A percentile compares a stretch with the other conserved stretches of the same genome.
These are phyloP conservation scores for Pollimyrus isidori DNA, from an alignment of 2,113 vertebrate species.

Conservation along the genomic window DNA sequence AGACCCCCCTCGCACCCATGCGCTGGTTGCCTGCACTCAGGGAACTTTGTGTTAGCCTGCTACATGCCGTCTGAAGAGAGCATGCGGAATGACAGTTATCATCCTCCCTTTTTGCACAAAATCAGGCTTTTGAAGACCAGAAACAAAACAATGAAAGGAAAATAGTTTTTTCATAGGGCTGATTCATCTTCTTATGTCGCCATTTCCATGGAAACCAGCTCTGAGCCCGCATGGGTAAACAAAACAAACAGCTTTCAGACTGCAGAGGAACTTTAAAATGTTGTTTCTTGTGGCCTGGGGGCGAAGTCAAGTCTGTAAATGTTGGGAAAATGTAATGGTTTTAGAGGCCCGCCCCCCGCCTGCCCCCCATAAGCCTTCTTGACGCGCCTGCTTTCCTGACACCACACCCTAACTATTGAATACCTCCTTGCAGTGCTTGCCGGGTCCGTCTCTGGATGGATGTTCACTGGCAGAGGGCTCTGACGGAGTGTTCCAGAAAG, in stretches of 20 bases:
- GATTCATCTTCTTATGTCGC: slow-evolving; percentile 10
- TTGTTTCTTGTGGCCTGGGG: neutral
- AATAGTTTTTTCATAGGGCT: neutral
- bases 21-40: neutral
- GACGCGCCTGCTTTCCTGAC: neutral
- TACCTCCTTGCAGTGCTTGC: neutral
- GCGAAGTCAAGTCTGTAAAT: neutral
- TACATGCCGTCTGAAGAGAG: neutral
- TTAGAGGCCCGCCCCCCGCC: neutral
- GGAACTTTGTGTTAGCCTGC: neutral
- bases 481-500: neutral
- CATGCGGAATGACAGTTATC: neutral
- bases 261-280: slow-evolving; percentile 6
- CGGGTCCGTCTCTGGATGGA: neutral
- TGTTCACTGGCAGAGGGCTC: neutral
- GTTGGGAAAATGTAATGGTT: slow-evolving; percentile 10
- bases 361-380: neutral
- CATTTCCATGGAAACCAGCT: slow-evolving; percentile 19
- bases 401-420: neutral
- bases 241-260: slow-evolving; percentile 15
- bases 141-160: neutral
- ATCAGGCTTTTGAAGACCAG: neutral
- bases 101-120: neutral
- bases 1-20: neutral
- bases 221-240: slow-evolving; percentile 9